Base-by-base conservation (phyloP, 2,888 invertebrate species). In the Chrysolina americana region DNA sequence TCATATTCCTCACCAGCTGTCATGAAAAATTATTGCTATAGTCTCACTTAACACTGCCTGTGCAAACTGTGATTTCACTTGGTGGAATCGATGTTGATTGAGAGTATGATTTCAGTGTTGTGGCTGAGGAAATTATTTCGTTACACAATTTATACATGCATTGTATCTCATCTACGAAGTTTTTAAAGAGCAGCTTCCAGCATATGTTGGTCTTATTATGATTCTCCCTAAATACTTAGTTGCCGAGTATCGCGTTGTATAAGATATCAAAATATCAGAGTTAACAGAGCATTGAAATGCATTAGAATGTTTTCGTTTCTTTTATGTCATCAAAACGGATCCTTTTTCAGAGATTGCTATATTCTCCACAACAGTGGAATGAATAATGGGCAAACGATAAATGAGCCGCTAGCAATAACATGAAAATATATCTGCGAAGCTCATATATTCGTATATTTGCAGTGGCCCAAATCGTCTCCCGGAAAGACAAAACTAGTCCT, bases 401-500 rank as follows among this genome's bases (percentile, higher is more conserved):
- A 59, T 59, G 15, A 36, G 28, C 28, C 59, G 13, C 59, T n/a
- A 59, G 36, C 13, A 23, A 15, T 15, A 28, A 59, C 59, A 59
- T 36, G 59, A n/a, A 1, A 36, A 23, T n/a, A n/a, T 59, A 59
- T 59, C 59, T 36, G 1, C 59, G 36, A n/a, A 59, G n/a, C 59
- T 59, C 59, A 59, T 59, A 59, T 36, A 59, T 28, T 59, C 59
- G 59, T 15, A 59, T 36, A 59, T 59, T 59, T 59, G 36, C 36
- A 59, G 28, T 59, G 36, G 28, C 59, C 17, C 36, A 59, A 74
- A 70, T 69, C 64, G 53, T 71, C 65, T 71, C 65, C 62, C 41
- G 65, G 65, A 65, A 64, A 65, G 56, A 28, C 59, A 68, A 48
- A 69, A 75, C 65, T 72, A 65, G 68, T 71, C 65, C 44, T 62